Evolutionary conservation across 2,888 invertebrate genomes (phyloP).

Genomic region (Incurvaria masculella): DNA sequence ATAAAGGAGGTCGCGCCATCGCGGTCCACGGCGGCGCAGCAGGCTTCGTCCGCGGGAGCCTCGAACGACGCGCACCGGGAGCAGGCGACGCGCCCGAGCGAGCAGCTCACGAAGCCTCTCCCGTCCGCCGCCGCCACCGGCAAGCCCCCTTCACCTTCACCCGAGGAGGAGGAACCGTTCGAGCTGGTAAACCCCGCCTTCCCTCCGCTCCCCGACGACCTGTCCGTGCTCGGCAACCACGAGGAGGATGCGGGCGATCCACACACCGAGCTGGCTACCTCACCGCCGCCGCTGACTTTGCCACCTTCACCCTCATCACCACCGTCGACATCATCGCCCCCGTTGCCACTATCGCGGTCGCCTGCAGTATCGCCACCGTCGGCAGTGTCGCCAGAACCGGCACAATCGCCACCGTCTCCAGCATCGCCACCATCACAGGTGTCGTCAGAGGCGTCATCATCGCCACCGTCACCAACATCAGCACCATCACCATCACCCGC

Average conservation of each 20-base stretch:
- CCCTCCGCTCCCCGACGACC: slow-evolving; percentile 45
- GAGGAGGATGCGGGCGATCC: slow-evolving; percentile 39
- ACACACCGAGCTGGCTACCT: slow-evolving; percentile 30
- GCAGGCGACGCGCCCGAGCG: slow-evolving; percentile 17
- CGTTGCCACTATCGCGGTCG: background rate
- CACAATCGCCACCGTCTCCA: too few relatives aligned
- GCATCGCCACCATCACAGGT: too few relatives aligned
- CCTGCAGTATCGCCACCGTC: slow-evolving; percentile 4
- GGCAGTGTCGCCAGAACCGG: slow-evolving; percentile 23
- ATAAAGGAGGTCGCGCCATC: slow-evolving; percentile 46
- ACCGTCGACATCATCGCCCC: slow-evolving; percentile 21
- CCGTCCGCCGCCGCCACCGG: too few relatives aligned
- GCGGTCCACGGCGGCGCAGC: too few relatives aligned
- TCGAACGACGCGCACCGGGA: too few relatives aligned
- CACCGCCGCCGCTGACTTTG: slow-evolving; percentile 20
- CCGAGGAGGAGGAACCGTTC: slow-evolving; percentile 42
- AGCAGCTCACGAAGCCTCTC: too few relatives aligned
- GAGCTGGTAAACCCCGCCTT: slow-evolving; percentile 45
- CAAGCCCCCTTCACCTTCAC: slow-evolving; percentile 21
- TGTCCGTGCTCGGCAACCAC: slow-evolving; percentile 39
- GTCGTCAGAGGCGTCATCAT: too few relatives aligned
- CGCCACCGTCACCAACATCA: too few relatives aligned
- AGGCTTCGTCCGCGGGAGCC: too few relatives aligned
- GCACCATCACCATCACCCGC: too few relatives aligned
- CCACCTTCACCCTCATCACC: slow-evolving; percentile 22